phyloP scores from a whole-genome alignment of 1,140 invertebrate genomes.

The Calliopsis andreniformis region DNA sequence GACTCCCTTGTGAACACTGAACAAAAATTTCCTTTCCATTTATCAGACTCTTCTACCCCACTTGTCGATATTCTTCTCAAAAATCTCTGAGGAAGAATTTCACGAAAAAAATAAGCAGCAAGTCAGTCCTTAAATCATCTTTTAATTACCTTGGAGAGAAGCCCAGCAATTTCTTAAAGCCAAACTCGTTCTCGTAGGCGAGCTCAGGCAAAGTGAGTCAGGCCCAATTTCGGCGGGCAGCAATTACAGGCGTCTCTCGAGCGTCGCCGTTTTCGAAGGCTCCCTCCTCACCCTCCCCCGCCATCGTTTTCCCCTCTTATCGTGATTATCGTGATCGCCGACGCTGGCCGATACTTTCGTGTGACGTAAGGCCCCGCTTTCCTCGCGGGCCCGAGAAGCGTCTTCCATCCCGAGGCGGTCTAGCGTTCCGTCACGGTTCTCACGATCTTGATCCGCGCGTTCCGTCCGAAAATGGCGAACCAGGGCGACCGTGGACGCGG shows the following conservation, averaged over 20 bases:
- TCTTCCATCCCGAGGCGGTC: constrained; percentile 56
- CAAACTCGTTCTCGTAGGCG: constrained; percentile 34
- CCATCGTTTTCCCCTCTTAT: constrained; percentile 29
- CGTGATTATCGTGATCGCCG: constrained; percentile 58
- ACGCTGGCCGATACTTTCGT: constrained; percentile 41
- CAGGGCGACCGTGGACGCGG: constrained; percentile 41
- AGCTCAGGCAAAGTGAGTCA: constrained; percentile 3
- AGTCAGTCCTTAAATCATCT: too few species aligned
- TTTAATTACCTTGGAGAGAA: constrained; percentile 52
- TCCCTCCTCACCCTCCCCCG: not conserved
- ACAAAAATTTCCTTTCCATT: too few species aligned
- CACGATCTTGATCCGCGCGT: constrained; percentile 64
- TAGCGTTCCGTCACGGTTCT: constrained; percentile 63
- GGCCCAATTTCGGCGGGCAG: constrained; percentile 49
- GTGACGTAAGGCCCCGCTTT: constrained; percentile 54
- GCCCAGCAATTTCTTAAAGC: not conserved
- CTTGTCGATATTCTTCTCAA: too few species aligned
- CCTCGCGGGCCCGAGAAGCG: constrained; percentile 35
- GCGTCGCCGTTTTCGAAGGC: constrained; percentile 1
- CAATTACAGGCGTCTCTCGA: constrained; percentile 54
- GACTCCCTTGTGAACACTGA: too few species aligned
- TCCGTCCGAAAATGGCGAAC: constrained; percentile 65
- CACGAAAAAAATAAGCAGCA: too few species aligned
- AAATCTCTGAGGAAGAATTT: too few species aligned
- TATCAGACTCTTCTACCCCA: too few species aligned